Evolutionary conservation across 2,888 invertebrate species (phyloP).

Genomic region (Epinotia demarniana): DNA sequence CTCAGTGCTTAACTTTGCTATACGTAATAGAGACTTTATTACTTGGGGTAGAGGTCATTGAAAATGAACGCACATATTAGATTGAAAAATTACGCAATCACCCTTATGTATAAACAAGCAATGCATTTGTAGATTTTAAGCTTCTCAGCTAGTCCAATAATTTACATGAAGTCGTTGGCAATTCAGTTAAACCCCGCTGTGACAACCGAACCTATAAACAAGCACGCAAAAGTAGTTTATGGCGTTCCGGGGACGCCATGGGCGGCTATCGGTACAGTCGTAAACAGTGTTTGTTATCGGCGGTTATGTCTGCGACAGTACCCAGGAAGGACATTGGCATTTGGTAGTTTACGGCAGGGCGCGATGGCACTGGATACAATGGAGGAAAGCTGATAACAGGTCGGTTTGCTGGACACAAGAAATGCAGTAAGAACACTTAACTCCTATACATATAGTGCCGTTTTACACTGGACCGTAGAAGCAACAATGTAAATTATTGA

Average conservation of each 20-base stretch:
- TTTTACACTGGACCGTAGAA: neutral
- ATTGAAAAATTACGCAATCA: too few relatives aligned
- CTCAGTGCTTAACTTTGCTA: too few relatives aligned
- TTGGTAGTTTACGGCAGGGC: constrained; percentile 10
- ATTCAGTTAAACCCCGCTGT: constrained; percentile 10
- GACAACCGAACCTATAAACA: constrained; percentile 20
- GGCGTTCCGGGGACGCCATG: neutral
- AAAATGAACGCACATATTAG: too few relatives aligned
- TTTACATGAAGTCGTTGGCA: constrained; percentile 20
- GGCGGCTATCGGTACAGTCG: constrained; percentile 24
- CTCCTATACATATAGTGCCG: neutral
- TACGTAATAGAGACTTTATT: too few relatives aligned
- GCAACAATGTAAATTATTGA: neutral
- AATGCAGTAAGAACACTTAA: neutral
- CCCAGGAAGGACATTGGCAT: constrained; percentile 16
- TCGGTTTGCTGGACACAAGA: neutral
- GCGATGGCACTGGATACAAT: constrained; percentile 2
- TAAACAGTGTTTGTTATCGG: constrained; percentile 30
- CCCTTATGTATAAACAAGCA: neutral
- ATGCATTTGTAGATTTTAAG: neutral
- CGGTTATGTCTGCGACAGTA: constrained; percentile 10
- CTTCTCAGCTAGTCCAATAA: neutral
- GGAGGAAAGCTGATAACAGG: constrained; percentile 1
- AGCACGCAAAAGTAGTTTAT: constrained; percentile 16
- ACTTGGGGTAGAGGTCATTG: too few relatives aligned